Evolutionary conservation across 2,888 invertebrate genomes (phyloP), one percentile per base, ranked within the genome.

Genomic region (Myopa testacea): DNA sequence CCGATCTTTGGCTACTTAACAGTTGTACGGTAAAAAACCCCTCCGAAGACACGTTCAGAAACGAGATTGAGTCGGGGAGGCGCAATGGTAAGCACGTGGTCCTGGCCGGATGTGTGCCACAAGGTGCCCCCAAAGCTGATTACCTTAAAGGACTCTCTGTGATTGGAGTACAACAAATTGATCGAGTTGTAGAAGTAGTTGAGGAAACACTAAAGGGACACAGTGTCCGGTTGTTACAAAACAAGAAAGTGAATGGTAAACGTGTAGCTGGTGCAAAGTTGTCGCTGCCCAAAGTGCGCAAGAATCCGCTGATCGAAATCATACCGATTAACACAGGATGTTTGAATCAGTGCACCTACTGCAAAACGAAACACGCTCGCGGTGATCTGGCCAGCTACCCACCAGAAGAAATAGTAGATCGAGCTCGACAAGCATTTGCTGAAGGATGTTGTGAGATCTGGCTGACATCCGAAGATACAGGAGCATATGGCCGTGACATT

Each of bases 1-100:
- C 99, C 0, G 95, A 98, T 89, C 90, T 99, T 50, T 98, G 98
- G 98, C 90, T 99, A 14, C 91, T 99, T 26, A 99, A 99, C 90
- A 98, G 98, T 75, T 99, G 99, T 87, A 99, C 99, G 0, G 99
- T 99, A 0, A 99, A 99, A 89, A 98, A 94, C 88, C 99, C 99
- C 0, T 95, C 98, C 0, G 99, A 99, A 87, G 97, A 97, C 87
- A 96, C 98, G 90, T 94, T 98, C 90, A 85, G 93, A 80, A 98
- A 98, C 91, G 95, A 95, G 88, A 94, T 98, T 72, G 93, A 94
- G 80, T 90, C 92, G 7, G 98, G 95, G 0, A 91, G 91, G 83
- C 91, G 92, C 45, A 90, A 91, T 3, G 95, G 95, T 0, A 96
- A 97, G 83, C 93, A 94, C 82, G 92, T 99, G 19, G 98, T 99